A percentile compares a stretch with the other conserved stretches of the same genome.
Conservation (phyloP, 2,888 invertebrate genomes). For the Nomada fabriciana region DNA sequence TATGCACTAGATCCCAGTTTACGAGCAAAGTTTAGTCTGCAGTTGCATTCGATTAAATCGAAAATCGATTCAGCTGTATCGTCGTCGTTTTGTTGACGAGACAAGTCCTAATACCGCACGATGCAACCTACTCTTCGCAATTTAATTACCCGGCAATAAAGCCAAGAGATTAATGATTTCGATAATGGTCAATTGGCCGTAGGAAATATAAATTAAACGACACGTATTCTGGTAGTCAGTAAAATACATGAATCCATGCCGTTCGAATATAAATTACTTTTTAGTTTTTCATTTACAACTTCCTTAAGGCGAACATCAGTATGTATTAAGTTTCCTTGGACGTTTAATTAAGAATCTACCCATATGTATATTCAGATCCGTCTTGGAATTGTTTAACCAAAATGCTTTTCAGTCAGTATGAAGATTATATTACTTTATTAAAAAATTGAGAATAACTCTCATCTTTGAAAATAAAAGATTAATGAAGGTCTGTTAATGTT, state of each 20-base stretch:
- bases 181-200: conserved; percentile 10
- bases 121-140: conserved; percentile 15
- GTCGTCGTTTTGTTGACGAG: conserved; percentile 11
- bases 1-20: neutral
- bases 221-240: too few relatives aligned
- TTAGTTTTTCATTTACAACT: neutral
- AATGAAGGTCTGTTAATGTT: too few relatives aligned
- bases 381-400: too few relatives aligned
- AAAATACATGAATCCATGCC: neutral
- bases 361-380: too few relatives aligned
- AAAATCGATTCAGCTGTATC: conserved; percentile 21
- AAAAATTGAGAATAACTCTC: too few relatives aligned
- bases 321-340: neutral
- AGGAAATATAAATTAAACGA: neutral
- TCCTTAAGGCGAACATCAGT: neutral
- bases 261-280: neutral
- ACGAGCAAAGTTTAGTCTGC: conserved; percentile 25
- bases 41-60: conserved; percentile 29
- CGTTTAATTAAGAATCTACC: too few relatives aligned
- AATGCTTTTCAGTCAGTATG: too few relatives aligned
- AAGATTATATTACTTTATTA: too few relatives aligned
- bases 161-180: conserved; percentile 13
- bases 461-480: too few relatives aligned
- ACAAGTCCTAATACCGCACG: neutral
- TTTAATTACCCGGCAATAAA: conserved; percentile 23